These are phyloP conservation scores for Notothenia rossii DNA, from an alignment of 2,113 vertebrate genomes.

Conservation along the genomic window DNA sequence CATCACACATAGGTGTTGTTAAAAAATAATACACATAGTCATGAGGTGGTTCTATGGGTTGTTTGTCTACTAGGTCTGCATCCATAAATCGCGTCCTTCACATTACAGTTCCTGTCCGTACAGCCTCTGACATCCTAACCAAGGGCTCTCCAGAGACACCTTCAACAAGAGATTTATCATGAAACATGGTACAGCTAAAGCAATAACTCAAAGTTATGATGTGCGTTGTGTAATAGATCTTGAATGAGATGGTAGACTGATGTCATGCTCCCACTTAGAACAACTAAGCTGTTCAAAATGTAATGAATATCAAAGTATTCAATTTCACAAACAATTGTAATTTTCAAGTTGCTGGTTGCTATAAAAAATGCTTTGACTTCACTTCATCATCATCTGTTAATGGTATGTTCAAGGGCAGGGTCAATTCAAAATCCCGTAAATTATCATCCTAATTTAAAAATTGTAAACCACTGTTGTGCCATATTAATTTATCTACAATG, in stretches of 20 bases:
- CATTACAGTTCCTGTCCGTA: constrained; percentile 56
- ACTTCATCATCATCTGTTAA: not conserved
- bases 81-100: constrained; percentile 62
- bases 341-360: constrained; percentile 2
- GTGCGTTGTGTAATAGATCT: constrained; percentile 36
- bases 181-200: constrained; percentile 43
- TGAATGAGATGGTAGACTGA: constrained; percentile 27
- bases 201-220: constrained; percentile 53
- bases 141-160: constrained; percentile 51
- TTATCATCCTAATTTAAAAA: not conserved
- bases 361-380: not conserved
- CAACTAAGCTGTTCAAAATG: constrained; percentile 11
- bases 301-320: not conserved
- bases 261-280: constrained; percentile 22
- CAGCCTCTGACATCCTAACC: constrained; percentile 42
- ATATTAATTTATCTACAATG: not conserved
- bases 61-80: constrained; percentile 28
- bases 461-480: not conserved
- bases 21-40: constrained; percentile 33
- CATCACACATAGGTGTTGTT: constrained; percentile 38
- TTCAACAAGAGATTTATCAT: constrained; percentile 54
- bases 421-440: not conserved
- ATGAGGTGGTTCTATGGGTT: constrained; percentile 10
- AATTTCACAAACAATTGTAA: not conserved
- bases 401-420: not conserved